phyloP scores from a whole-genome alignment of 1,140 invertebrate genomes.

The Drosophila paulistorum region DNA sequence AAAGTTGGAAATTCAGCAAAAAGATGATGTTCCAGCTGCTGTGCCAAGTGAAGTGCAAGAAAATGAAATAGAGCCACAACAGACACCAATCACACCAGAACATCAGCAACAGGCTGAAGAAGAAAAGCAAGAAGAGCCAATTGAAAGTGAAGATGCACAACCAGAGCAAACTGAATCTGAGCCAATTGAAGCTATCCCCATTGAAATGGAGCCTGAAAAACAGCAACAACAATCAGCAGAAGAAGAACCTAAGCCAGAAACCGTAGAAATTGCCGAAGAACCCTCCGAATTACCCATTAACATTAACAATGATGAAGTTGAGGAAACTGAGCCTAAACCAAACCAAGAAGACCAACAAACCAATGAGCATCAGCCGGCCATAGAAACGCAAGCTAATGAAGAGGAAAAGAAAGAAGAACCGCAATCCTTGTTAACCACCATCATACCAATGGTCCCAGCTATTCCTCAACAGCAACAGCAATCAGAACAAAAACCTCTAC shows the following conservation, averaged over 20 bases:
- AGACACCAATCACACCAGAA: not conserved
- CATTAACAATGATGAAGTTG: not conserved
- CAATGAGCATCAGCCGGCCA: not conserved
- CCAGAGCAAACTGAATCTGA: not conserved
- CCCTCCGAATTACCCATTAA: not conserved
- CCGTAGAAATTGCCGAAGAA: no score
- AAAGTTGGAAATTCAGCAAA: not conserved
- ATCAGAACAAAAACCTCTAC: conserved; percentile 25
- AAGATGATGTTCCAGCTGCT: not conserved
- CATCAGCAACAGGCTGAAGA: not conserved
- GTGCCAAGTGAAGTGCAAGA: not conserved
- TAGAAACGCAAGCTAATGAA: conserved; percentile 10
- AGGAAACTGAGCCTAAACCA: conserved; percentile 1
- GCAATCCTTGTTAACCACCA: conserved; percentile 65
- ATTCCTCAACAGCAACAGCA: conserved; percentile 25
- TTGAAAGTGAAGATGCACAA: conserved; percentile 1
- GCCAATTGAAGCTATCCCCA: not conserved
- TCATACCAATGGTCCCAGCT: conserved; percentile 50
- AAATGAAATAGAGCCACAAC: conserved; percentile 1
- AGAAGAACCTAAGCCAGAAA: not conserved
- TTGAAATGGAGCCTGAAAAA: not conserved
- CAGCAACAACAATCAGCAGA: no score
- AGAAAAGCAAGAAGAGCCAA: conserved; percentile 19
- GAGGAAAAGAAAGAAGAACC: conserved; percentile 3
- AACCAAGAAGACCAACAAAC: not conserved